Percentiles rank a stretch among this genome's conserved stretches.
Evolutionary conservation across 2,113 vertebrate genomes (phyloP).

Genomic region (Numida meleagris): DNA sequence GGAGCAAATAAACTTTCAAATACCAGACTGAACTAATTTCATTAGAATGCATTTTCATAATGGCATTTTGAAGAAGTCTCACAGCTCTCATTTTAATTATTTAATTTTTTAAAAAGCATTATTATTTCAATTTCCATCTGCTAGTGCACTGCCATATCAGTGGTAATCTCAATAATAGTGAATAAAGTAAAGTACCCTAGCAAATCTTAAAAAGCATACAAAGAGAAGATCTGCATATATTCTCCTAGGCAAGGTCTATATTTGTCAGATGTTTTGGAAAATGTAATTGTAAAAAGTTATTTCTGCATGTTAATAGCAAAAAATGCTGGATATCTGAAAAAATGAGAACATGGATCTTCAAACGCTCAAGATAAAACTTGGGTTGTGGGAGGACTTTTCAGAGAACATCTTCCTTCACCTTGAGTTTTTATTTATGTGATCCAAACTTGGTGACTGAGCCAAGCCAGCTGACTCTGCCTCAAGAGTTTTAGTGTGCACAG

Average conservation of each 20-base stretch:
- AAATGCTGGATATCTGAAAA: not conserved
- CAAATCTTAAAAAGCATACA: not conserved
- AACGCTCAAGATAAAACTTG: not conserved
- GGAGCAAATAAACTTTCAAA: slow-evolving; percentile 44
- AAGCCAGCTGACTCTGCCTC: not conserved
- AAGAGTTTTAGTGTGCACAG: not conserved
- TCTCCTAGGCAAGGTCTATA: not conserved
- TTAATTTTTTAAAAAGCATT: slow-evolving; percentile 16
- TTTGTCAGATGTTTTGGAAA: not conserved
- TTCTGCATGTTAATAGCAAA: not conserved
- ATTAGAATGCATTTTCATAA: slow-evolving; percentile 51
- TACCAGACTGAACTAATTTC: slow-evolving; percentile 17
- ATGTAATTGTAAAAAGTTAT: not conserved
- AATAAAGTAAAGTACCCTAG: not conserved
- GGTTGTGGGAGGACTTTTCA: not conserved
- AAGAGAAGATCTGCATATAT: not conserved
- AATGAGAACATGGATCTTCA: not conserved
- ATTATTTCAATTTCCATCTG: slow-evolving; percentile 18
- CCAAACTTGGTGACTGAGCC: not conserved
- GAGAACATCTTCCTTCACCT: not conserved
- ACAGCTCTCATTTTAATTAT: not conserved
- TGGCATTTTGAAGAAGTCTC: slow-evolving; percentile 40
- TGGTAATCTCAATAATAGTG: not conserved
- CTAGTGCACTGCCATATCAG: not conserved
- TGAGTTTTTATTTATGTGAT: not conserved